These are phyloP conservation scores for Engystomops pustulosus DNA, from an alignment of 2,113 vertebrate genomes.

Conservation along the genomic window DNA sequence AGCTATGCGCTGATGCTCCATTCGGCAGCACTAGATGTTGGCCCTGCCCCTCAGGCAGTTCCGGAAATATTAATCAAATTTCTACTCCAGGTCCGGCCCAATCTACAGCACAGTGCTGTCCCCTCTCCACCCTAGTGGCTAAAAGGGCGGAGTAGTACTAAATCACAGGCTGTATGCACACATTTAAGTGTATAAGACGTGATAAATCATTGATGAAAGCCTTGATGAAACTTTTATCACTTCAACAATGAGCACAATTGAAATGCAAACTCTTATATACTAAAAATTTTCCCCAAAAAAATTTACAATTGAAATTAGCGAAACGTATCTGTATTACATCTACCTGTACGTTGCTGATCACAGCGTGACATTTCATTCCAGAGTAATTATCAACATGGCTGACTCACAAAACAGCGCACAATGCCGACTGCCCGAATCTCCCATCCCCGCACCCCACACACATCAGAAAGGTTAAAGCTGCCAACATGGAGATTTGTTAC, in stretches of 20 bases:
- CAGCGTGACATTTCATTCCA: conserved; percentile 32
- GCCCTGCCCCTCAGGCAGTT: no score
- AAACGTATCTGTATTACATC: neutral
- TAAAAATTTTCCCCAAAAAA: neutral
- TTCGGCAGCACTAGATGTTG: no score
- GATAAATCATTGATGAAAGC: no score
- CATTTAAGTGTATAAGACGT: no score
- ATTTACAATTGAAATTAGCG: neutral
- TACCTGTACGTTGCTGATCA: conserved; percentile 3
- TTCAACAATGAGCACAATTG: neutral
- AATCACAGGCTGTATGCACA: no score
- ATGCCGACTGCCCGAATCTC: neutral
- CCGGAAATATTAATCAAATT: no score
- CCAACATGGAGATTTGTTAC: conserved; percentile 1
- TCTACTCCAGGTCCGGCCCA: no score
- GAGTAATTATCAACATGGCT: conserved; percentile 32
- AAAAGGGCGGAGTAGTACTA: no score
- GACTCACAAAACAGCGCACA: neutral
- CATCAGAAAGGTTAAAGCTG: conserved; percentile 28
- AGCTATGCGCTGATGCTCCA: no score
- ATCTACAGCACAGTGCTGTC: no score
- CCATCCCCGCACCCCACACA: neutral
- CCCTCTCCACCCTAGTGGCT: no score
- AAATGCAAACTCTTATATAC: no score
- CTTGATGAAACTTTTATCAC: neutral